Percentiles rank a stretch among this genome's conserved stretches.
Evolutionary conservation across 1,140 invertebrate genomes (phyloP).

Genomic region (Ctenoplectra terminalis): DNA sequence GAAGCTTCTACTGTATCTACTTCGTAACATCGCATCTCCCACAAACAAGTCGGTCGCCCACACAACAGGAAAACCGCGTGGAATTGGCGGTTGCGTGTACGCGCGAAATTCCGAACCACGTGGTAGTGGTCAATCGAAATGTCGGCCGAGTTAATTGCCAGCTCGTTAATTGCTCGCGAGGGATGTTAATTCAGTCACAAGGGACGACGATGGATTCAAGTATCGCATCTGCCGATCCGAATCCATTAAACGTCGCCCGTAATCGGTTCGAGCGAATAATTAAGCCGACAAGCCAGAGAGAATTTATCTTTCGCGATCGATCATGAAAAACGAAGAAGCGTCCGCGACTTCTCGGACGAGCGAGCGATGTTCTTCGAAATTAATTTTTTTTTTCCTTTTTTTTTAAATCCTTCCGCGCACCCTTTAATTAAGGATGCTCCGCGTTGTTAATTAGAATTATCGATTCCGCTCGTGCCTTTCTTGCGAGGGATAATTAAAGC

Average conservation of each 20-base stretch:
- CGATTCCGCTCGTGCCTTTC: background rate
- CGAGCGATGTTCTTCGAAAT: background rate
- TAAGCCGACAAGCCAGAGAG: background rate
- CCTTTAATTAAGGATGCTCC: background rate
- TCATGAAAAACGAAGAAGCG: background rate
- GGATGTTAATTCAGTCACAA: constrained; percentile 45
- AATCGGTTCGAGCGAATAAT: background rate
- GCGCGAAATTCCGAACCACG: constrained; percentile 9
- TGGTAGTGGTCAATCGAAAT: constrained; percentile 51
- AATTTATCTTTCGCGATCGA: background rate
- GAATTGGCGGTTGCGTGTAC: background rate
- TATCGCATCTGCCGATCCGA: constrained; percentile 26
- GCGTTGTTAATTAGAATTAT: background rate
- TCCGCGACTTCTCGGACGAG: background rate
- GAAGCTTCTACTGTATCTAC: too few relatives aligned
- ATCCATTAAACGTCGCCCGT: constrained; percentile 24
- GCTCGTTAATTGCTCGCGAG: constrained; percentile 59
- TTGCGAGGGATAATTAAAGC: background rate
- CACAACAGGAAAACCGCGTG: too few relatives aligned
- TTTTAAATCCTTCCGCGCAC: background rate
- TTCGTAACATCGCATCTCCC: too few relatives aligned
- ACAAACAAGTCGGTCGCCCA: too few relatives aligned
- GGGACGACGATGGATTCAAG: constrained; percentile 33
- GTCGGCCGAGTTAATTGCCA: constrained; percentile 55
- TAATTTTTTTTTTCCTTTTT: background rate